A percentile compares a stretch with the other conserved stretches of the same genome.
Evolutionary conservation across 2,888 invertebrate genomes (phyloP).

Genomic region (Lycophotia porphyrea): DNA sequence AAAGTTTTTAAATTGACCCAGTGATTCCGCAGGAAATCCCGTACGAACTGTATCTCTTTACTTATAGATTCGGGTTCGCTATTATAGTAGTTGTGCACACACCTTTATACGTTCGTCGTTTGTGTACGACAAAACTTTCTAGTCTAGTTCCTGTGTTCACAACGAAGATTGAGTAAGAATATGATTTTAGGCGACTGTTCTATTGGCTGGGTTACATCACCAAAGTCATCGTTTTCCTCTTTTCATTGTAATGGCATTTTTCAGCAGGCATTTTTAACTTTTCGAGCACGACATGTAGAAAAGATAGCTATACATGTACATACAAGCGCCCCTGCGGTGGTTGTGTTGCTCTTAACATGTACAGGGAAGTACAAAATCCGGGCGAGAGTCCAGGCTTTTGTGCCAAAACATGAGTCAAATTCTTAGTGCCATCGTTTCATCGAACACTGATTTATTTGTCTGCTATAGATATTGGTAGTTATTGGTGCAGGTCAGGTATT

Average conservation of each 20-base stretch:
- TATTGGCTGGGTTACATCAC: conserved; percentile 13
- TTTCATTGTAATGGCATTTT: background rate
- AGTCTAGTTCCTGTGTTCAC: conserved; percentile 32
- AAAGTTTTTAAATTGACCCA: conserved; percentile 64
- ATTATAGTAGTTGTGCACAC: conserved; percentile 31
- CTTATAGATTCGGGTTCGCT: conserved; percentile 38
- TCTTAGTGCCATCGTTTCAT: conserved; percentile 61
- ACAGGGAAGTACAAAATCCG: conserved; percentile 78
- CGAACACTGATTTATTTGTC: conserved; percentile 48
- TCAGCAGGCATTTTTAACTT: background rate
- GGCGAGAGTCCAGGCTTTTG: conserved; percentile 77
- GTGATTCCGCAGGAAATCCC: conserved; percentile 50
- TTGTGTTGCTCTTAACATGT: conserved; percentile 36
- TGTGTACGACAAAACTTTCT: conserved; percentile 43
- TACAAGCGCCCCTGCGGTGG: background rate
- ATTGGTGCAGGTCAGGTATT: too few relatives aligned
- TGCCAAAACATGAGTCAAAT: conserved; percentile 76
- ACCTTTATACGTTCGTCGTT: conserved; percentile 25
- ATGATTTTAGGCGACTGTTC: conserved; percentile 31
- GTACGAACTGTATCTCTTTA: conserved; percentile 49
- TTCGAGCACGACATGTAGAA: background rate
- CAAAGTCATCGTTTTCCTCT: background rate
- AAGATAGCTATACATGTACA: background rate
- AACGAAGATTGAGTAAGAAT: conserved; percentile 28
- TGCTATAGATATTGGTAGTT: too few relatives aligned